Conservation (phyloP, 2,888 invertebrate species). For the Microctonus aethiopoides region DNA sequence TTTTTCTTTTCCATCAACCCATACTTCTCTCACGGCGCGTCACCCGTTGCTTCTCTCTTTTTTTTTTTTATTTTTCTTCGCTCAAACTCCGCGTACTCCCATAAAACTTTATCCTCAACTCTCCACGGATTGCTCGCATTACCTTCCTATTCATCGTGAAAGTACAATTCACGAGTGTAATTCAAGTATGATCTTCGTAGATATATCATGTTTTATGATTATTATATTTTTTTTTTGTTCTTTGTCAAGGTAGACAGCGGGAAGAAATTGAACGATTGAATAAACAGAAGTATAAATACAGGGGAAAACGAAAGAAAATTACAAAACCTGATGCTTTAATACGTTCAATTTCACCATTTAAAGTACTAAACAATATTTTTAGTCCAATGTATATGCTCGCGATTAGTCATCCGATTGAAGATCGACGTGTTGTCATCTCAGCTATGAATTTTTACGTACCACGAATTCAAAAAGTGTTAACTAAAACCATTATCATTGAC, state of each 20-base stretch:
- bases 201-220: neutral
- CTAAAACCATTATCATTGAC: constrained; percentile 34
- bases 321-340: constrained; percentile 70
- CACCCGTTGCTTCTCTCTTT: constrained; percentile 5
- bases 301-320: constrained; percentile 28
- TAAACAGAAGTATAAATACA: constrained; percentile 49
- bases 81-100: constrained; percentile 7
- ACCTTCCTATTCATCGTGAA: constrained; percentile 24
- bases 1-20: neutral
- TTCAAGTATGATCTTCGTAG: constrained; percentile 21
- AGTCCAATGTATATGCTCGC: constrained; percentile 74
- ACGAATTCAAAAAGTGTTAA: constrained; percentile 42
- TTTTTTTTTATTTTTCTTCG: constrained; percentile 24
- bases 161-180: constrained; percentile 22
- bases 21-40: constrained; percentile 1
- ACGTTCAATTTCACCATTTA: constrained; percentile 73
- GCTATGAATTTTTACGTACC: constrained; percentile 67
- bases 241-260: constrained; percentile 18
- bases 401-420: constrained; percentile 68
- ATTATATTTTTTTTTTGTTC: neutral
- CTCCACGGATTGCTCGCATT: constrained; percentile 17
- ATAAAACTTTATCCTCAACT: constrained; percentile 25
- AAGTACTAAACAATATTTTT: constrained; percentile 72
- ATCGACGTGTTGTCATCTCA: constrained; percentile 67
- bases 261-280: constrained; percentile 52